phyloP scores from a whole-genome alignment of 2,113 vertebrate species.

The Mesoclemmys tuberculata region DNA sequence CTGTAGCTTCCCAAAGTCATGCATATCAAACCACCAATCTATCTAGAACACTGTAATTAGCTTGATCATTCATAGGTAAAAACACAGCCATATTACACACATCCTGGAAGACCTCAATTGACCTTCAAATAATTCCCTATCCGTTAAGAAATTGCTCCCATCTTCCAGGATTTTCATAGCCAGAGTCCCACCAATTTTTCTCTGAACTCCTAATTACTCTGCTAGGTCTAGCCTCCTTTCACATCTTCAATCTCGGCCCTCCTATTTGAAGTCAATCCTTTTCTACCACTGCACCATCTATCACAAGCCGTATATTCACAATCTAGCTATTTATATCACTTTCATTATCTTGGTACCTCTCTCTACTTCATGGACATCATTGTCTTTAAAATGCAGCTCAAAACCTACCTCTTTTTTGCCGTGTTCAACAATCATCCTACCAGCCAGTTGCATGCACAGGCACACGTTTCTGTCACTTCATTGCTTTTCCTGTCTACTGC shows the following conservation, averaged over 20 bases:
- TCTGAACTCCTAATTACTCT: rapidly evolving
- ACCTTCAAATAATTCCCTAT: neutral
- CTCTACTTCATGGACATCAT: neutral
- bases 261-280: neutral
- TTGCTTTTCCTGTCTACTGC: neutral
- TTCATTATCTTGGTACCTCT: neutral
- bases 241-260: neutral
- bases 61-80: neutral
- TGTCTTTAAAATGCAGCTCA: neutral
- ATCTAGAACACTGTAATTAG: neutral
- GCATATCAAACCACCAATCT: neutral
- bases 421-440: rapidly evolving
- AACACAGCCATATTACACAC: neutral
- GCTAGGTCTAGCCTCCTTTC: neutral
- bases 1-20: neutral
- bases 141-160: neutral
- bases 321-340: neutral
- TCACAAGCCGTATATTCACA: rapidly evolving
- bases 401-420: neutral
- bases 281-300: neutral
- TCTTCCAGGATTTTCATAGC: neutral
- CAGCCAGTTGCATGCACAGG: neutral
- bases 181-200: neutral
- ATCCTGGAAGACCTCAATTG: neutral
- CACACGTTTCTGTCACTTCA: neutral